These are phyloP conservation scores for Crotalus helleri DNA, from an alignment of 2,113 vertebrate genomes.

Conservation along the genomic window DNA sequence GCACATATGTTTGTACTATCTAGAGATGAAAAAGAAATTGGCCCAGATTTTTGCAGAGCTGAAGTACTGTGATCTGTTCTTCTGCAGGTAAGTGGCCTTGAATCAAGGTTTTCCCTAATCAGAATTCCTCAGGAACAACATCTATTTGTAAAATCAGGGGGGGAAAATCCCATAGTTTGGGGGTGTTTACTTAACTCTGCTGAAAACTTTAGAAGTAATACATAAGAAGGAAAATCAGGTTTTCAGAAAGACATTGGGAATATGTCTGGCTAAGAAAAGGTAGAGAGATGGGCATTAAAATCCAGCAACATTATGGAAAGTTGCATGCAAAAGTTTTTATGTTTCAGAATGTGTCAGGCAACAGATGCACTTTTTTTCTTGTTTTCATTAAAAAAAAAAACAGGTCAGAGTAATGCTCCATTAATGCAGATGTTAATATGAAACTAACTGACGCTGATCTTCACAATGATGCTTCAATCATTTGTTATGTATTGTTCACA, in stretches of 20 bases:
- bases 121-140: not conserved
- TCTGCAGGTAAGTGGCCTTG: not conserved
- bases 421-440: not conserved
- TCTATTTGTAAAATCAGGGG: too few relatives aligned
- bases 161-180: not conserved
- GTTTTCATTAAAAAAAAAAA: not conserved
- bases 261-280: not conserved
- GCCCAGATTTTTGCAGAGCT: not conserved
- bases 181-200: not conserved
- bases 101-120: not conserved
- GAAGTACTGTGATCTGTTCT: not conserved
- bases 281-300: not conserved
- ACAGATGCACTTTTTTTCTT: not conserved
- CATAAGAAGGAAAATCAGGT: not conserved
- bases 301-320: not conserved
- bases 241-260: not conserved
- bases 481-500: too few relatives aligned
- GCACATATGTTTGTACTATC: not conserved
- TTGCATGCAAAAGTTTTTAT: not conserved
- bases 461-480: not conserved
- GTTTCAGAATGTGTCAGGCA: not conserved
- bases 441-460: not conserved
- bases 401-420: not conserved
- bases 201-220: not conserved
- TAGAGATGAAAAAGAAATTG: not conserved